A percentile compares a stretch with the other conserved stretches of the same genome.
Conservation (phyloP, 37 sponge, comb jelly and placozoan species). For the Hexactinellida sp. region DNA sequence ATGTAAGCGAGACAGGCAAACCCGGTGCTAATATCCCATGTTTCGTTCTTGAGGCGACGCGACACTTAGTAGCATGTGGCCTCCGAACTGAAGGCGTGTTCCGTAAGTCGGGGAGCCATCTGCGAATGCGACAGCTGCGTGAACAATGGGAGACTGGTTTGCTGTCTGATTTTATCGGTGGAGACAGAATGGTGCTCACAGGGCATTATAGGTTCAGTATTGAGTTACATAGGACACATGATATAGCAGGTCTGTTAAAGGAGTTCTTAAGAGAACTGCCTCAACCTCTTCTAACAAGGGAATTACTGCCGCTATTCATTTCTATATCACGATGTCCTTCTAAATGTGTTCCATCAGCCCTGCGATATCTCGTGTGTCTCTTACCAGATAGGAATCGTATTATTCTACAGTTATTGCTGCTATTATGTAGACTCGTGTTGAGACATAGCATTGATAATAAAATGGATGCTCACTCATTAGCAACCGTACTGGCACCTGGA, state of each 20-base stretch:
- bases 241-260: neutral
- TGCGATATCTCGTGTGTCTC: neutral
- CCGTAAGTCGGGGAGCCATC: neutral
- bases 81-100: neutral
- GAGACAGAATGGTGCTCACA: neutral
- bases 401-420: neutral
- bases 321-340: neutral
- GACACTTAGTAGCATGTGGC: neutral
- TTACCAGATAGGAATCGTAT: neutral
- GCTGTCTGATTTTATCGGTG: neutral
- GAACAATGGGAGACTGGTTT: neutral
- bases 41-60: neutral
- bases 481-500: conserved; percentile 4
- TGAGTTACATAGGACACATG: neutral
- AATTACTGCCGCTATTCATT: neutral
- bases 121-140: conserved; percentile 9
- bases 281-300: neutral
- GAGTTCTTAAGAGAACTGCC: neutral
- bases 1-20: neutral
- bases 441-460: neutral
- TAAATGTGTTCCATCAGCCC: neutral
- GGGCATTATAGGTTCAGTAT: neutral
- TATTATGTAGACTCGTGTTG: neutral
- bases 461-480: neutral
- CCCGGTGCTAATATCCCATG: neutral